A percentile compares a stretch with the other conserved stretches of the same genome.
Evolutionary conservation across 1,140 invertebrate species (phyloP).

Genomic region (Drosophila funebris): DNA sequence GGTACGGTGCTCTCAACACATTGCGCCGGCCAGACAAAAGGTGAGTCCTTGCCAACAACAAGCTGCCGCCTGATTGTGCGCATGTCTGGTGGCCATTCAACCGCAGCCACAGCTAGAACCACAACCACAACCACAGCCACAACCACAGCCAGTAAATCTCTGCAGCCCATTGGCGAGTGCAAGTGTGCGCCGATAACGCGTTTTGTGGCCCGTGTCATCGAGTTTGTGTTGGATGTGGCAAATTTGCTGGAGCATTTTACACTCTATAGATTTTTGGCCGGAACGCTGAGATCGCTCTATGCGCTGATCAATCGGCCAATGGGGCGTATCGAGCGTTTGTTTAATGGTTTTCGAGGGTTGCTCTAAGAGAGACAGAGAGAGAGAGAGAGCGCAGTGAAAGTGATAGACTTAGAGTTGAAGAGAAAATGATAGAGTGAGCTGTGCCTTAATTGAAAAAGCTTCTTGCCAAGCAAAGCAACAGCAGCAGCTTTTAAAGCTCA

Average conservation of each 20-base stretch:
- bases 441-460: conserved; percentile 45
- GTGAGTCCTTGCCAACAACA: conserved; percentile 70
- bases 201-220: conserved; percentile 77
- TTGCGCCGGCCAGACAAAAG: conserved; percentile 79
- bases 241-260: conserved; percentile 77
- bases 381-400: no score
- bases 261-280: conserved; percentile 74
- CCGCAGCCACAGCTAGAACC: conserved; percentile 1
- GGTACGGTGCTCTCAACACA: conserved; percentile 74
- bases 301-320: conserved; percentile 66
- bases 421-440: background rate
- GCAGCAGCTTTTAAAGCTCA: conserved; percentile 26
- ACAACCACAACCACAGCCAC: conserved; percentile 3
- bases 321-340: conserved; percentile 61
- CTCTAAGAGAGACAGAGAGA: conserved; percentile 54
- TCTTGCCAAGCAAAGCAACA: conserved; percentile 37
- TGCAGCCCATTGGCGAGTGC: conserved; percentile 56
- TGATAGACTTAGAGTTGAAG: no score
- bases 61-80: conserved; percentile 22
- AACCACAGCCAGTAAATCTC: conserved; percentile 4
- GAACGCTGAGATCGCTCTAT: conserved; percentile 74
- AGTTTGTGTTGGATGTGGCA: conserved; percentile 72
- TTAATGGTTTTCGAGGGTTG: conserved; percentile 64
- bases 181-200: conserved; percentile 81
- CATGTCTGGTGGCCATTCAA: conserved; percentile 10